Evolutionary conservation across 2,797 vertebrate species (phyloP), one percentile per base, ranked within the genome.

Genomic region (Cuniculus paca): DNA sequence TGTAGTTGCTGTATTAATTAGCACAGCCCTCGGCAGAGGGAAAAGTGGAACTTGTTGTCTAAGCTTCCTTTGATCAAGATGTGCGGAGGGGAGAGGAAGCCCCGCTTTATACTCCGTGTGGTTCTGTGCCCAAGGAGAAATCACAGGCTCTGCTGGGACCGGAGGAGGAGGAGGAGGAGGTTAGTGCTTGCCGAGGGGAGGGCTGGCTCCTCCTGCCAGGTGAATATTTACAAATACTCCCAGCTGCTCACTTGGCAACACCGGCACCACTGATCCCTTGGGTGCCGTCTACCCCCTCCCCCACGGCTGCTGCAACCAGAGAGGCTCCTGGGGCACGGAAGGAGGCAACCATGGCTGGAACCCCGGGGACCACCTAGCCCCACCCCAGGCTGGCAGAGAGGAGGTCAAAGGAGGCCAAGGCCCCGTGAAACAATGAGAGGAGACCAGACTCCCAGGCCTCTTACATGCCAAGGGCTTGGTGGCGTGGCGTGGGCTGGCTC

Each of bases 191-290:
- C 82, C 26, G 19, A 86, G 92, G 34, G 14, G 19, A 86, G 92
- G 34, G 14, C 16, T 45, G 75, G 34, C 24, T 83, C 6, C 79
- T 94, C 90, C 83, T 78, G 91, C 91, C 58, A 42, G 96, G 87
- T 85, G 77, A 88, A 52, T 94, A 90, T 97, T 96, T 97, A 96
- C 75, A 94, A 97, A 97, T 81, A 97, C 39, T 65, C 65, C 54
- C 1, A 94, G 93, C 63, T 0, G 3, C 94, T 97, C 36, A 22
- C 97, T 93, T 96, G 97, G 88, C 94, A 96, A 97, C 97, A 79
- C 39, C 68, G 93, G 88, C 72, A 63, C 65, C 5, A 58, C 54
- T 84, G 74, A 94, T 74, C 92, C 95, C 48, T n/a, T 50, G 81
- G 88, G 96, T 83, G 22, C 45, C 31, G 8, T 77, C 60, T 12